Evolutionary conservation across 2,888 invertebrate species (phyloP), one percentile per base, ranked within the genome.

Genomic region (Eupithecia exiguata): DNA sequence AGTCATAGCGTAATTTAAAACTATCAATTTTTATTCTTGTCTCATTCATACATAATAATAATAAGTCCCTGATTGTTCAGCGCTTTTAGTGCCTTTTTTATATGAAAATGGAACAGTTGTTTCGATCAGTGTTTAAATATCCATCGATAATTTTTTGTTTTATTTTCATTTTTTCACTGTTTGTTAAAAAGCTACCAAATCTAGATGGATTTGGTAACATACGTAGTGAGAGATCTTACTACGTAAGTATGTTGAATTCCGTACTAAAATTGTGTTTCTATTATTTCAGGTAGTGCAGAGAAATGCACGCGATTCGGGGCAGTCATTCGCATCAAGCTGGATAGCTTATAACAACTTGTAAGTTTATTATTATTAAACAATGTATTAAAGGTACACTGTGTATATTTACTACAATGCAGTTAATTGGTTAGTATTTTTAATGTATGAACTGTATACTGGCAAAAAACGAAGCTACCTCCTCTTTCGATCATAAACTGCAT

Each of bases 291-390:
- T 87, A 68, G 81, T 78, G 84, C 85, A 78, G 82, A 89, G 91
- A 84, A 89, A 94, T 93, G 94, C 91, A 86, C 84, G 86, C 87
- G 85, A 81, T 82, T 82, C 84, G 83, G 83, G 84, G 85, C 82
- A 87, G 87, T 79, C 92, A 92, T 82, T 92, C 92, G 72, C 94
- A 91, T 83, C 93, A 92, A 90, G 93, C 92, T 83, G 93, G 93
- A 83, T 93, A 94, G 91, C 88, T 87, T 81, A 83, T 84, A 80
- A 83, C 81, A 81, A 82, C 86, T 21, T 85, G 92, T 92, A 85
- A 88, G 89, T 73, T 25, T 38, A 6, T 66, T 40, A 66, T 38
- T 66, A 12, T 25, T 38, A 63, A 1, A 61, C 16, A 18, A 5
- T 35, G 30, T 30, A 30, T 30, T n/a, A n/a, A n/a, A n/a, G n/a